These are phyloP conservation scores for Synergus laeviventris DNA, from an alignment of 2,888 invertebrate genomes.

Conservation along the genomic window DNA sequence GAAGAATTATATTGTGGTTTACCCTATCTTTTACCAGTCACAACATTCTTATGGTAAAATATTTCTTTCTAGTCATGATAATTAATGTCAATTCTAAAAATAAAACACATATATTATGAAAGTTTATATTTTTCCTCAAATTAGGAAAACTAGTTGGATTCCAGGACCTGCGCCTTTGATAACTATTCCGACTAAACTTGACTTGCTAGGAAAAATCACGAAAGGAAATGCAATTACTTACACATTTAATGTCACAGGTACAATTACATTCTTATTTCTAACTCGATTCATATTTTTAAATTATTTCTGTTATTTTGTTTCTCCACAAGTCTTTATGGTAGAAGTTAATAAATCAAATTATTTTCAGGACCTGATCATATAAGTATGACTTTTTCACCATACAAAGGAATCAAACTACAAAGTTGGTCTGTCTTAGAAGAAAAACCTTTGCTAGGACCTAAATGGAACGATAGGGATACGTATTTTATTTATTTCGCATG, in stretches of 20 bases:
- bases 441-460: constrained; percentile 78
- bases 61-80: constrained; percentile 14
- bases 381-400: constrained; percentile 81
- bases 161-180: constrained; percentile 78
- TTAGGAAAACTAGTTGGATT: constrained; percentile 80
- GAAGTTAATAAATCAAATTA: constrained; percentile 28
- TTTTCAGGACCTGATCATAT: constrained; percentile 82
- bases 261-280: constrained; percentile 25
- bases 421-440: constrained; percentile 80
- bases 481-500: constrained; percentile 85
- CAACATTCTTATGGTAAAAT: constrained; percentile 80
- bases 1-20: constrained; percentile 85
- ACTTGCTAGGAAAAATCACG: constrained; percentile 74
- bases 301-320: constrained; percentile 19
- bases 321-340: constrained; percentile 6
- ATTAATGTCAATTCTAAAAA: constrained; percentile 13
- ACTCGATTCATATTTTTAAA: constrained; percentile 5
- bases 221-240: constrained; percentile 74
- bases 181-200: constrained; percentile 76
- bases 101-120: neutral
- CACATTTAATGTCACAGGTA: constrained; percentile 78
- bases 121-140: neutral
- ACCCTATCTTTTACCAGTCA: constrained; percentile 87
- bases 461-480: constrained; percentile 79
- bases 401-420: constrained; percentile 77